Conservation (phyloP, 2,888 invertebrate species). For the Dorcus parallelipipedus region DNA sequence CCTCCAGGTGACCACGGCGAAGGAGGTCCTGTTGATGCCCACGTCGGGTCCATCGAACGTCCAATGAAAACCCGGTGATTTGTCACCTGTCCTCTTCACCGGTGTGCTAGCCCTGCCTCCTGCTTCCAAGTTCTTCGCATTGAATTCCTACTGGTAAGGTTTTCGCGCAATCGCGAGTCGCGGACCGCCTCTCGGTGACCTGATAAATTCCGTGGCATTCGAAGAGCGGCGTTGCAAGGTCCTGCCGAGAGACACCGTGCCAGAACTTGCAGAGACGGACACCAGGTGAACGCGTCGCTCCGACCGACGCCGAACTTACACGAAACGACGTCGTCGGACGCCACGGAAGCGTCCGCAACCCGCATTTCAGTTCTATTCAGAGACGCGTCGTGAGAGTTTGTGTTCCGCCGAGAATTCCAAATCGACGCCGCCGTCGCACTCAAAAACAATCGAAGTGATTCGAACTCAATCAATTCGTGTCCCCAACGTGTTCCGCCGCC, state of each 20-base stretch:
- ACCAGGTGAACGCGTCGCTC: conserved; percentile 24
- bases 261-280: conserved; percentile 22
- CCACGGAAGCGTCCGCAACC: conserved; percentile 20
- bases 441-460: no score
- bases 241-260: conserved; percentile 5
- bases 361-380: conserved; percentile 26
- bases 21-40: conserved; percentile 33
- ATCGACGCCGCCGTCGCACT: no score
- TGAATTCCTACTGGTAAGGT: conserved; percentile 42
- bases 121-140: conserved; percentile 34
- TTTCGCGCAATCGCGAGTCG: conserved; percentile 41
- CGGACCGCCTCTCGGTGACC: conserved; percentile 39
- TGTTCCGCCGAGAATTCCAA: neutral
- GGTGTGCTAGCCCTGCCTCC: conserved; percentile 42
- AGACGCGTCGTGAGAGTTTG: conserved; percentile 14
- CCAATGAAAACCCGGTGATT: conserved; percentile 45
- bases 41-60: conserved; percentile 31
- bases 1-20: conserved; percentile 37
- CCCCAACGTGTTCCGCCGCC: no score
- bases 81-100: conserved; percentile 45
- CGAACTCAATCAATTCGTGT: no score
- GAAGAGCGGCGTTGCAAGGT: conserved; percentile 37
- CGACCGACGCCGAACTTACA: conserved; percentile 10
- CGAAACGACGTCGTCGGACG: conserved; percentile 8
- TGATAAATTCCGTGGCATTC: conserved; percentile 41